Evolutionary conservation across 2,797 vertebrate species (phyloP), one percentile per base, ranked within the genome.

Genomic region (Chloroceryle amazona): DNA sequence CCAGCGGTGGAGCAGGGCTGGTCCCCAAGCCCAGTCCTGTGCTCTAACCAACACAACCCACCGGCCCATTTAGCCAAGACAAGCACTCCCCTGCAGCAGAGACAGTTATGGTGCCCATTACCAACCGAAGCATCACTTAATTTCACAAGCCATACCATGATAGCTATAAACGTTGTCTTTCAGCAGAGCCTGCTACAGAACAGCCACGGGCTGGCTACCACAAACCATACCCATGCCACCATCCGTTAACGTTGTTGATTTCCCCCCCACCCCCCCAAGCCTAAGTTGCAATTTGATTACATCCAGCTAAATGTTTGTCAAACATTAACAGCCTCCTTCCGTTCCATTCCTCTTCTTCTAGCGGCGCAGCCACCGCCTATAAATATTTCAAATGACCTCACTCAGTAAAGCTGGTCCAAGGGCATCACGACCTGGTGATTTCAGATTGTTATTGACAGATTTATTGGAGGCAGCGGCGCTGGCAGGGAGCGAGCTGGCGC

Each of bases 271-370:
- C 28, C 28, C 67, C 31, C 28, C 39, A 20, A 71, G 63, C 85
- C 46, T 31, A 51, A 60, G 81, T 23, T 79, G 37, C 71, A 57
- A 67, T 91, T 73, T 72, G 81, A 90, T 89, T 85, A 81, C 72
- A 78, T 13, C 71, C 86, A 22, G 70, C 67, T 37, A 89, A 87
- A 91, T 79, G 78, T 87, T 94, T 84, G 86, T 71, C 90, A 85
- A 86, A 85, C 84, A 62, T 33, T 31, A 81, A 74, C 5, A 47
- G 71, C 66, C 70, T 57, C 79, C 79, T 74, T 61, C 78, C 46
- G 21, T 29, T 46, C 81, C 62, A 55, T 23, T 62, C 37, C 78
- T 72, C 74, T n/a, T 54, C 35, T 13, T 15, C 73, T 21, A 42
- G 72, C 71, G 11, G 78, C 37, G 3, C 41, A 44, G 92, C 82